Evolutionary conservation across 2,888 invertebrate species (phyloP), one percentile per base, ranked within the genome.

Genomic region (Tachystola acroxantha): DNA sequence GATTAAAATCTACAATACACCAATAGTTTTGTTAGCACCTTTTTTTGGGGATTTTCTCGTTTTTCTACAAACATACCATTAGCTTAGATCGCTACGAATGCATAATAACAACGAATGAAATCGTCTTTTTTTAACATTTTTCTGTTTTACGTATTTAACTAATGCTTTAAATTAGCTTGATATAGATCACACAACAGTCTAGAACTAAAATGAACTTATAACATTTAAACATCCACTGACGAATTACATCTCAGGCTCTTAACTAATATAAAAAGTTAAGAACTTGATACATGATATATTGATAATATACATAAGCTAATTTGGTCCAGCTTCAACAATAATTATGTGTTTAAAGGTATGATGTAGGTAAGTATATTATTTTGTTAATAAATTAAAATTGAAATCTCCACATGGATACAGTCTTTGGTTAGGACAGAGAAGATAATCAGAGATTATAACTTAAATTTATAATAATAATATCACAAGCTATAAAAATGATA

Each of bases 391-490:
- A 57, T 62, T 22, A 62, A 53, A 48, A 57, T 51, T 57, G 60
- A 63, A 66, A 73, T 69, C 64, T 71, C 72, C 67, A 71, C 67
- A 52, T 65, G 65, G 63, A 64, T 69, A 76, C 81, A 84, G 86
- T 86, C 85, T 85, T 86, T 85, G 80, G 84, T 84, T 80, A 82
- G 80, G 67, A 80, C 73, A 82, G 74, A 78, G 64, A 67, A 75
- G 63, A 70, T 70, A 72, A 67, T 62, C 66, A 69, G 71, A 74
- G 65, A 62, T 62, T 45, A 51, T 58, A 64, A 69, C 81, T 82
- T 80, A 81, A 68, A 71, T 77, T 77, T 74, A 77, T 64, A 68
- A 57, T 64, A 68, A 57, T 60, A 67, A 82, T 85, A 85, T 85
- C 86, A 85, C 86, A 85, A 84, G 84, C 81, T 67, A 70, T 37